Evolutionary conservation across 2,113 vertebrate species (phyloP).

Genomic region (Penelope pileata): DNA sequence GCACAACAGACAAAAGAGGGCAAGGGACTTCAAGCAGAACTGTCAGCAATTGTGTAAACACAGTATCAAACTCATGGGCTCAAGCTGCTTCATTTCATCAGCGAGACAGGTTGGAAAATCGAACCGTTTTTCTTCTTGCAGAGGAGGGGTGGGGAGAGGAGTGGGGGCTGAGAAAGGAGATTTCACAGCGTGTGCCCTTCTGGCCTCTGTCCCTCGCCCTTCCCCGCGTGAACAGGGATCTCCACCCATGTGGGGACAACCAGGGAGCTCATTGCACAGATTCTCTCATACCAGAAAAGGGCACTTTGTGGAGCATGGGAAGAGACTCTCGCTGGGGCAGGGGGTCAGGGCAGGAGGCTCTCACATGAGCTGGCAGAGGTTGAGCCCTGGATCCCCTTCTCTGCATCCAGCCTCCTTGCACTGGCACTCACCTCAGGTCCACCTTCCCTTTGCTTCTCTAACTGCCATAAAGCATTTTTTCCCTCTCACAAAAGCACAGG

Average conservation of each 20-base stretch:
- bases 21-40: neutral
- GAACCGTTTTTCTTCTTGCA: neutral
- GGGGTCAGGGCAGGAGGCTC: neutral
- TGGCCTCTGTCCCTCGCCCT: neutral
- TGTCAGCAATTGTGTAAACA: constrained; percentile 17
- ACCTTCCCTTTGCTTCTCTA: neutral
- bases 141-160: neutral
- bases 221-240: neutral
- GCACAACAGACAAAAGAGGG: neutral
- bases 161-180: neutral
- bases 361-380: fast-evolving
- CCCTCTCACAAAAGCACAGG: neutral
- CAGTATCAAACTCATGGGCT: constrained; percentile 58
- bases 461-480: neutral
- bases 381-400: neutral
- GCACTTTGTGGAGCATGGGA: neutral
- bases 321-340: neutral
- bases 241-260: neutral
- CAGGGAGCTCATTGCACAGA: fast-evolving
- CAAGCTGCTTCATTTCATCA: neutral
- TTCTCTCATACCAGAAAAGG: neutral
- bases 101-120: neutral
- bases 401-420: neutral
- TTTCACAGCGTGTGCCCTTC: neutral
- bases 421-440: neutral